phyloP scores from a whole-genome alignment of 2,113 vertebrate species.

The Neogobius melanostomus region DNA sequence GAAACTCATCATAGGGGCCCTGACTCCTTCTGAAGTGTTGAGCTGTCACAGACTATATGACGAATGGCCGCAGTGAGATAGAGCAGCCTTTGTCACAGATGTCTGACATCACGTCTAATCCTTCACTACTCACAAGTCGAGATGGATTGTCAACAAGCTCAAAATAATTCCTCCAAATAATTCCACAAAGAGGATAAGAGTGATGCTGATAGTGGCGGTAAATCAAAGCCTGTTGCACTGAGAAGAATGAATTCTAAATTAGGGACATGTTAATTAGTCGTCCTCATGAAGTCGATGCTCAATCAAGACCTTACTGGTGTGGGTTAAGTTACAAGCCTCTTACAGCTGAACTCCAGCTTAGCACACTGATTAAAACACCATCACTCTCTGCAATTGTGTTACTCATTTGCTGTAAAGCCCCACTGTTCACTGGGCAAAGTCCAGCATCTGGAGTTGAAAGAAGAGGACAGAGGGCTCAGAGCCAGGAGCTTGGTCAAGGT shows the following conservation, averaged over 20 bases:
- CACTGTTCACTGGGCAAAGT: conserved; percentile 25
- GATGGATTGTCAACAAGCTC: conserved; percentile 57
- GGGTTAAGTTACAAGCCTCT: conserved; percentile 53
- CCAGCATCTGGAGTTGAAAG: conserved; percentile 43
- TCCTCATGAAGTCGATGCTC: conserved; percentile 31
- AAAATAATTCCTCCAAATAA: conserved; percentile 61
- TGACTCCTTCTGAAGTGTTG: conserved; percentile 43
- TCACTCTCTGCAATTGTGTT: conserved; percentile 4
- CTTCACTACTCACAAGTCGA: conserved; percentile 44
- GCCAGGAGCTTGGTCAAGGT: conserved; percentile 22
- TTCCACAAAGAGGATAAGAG: conserved; percentile 49
- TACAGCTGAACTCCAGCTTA: conserved; percentile 52
- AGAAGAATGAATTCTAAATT: conserved; percentile 54
- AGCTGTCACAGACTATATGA: conserved; percentile 55
- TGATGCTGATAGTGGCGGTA: conserved; percentile 63
- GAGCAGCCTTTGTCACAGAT: conserved; percentile 71
- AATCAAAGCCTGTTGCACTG: conserved; percentile 41
- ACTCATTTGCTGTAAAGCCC: conserved; percentile 20
- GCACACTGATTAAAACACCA: conserved; percentile 52
- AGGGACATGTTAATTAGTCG: conserved; percentile 59
- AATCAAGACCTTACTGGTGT: conserved; percentile 46
- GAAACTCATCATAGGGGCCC: conserved; percentile 51
- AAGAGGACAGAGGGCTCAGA: neutral
- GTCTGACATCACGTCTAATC: conserved; percentile 72
- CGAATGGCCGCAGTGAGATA: conserved; percentile 60